phyloP scores from a whole-genome alignment of 2,888 invertebrate genomes.

The Temnothorax rugatulus region DNA sequence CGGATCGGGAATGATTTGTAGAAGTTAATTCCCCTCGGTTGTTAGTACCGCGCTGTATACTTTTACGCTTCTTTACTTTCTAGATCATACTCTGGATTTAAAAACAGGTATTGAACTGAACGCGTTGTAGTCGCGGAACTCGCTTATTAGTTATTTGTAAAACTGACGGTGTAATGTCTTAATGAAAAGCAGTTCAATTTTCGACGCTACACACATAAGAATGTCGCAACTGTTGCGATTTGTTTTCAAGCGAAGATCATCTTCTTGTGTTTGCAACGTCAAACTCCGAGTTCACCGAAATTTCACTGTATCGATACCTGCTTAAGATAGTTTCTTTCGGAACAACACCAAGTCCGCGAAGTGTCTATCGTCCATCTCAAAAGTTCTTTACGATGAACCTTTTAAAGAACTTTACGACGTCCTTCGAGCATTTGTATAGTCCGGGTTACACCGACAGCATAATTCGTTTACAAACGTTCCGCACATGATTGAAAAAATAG shows the following conservation, averaged over 20 bases:
- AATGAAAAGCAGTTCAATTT: background rate
- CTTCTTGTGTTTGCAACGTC: background rate
- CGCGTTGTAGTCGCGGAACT: background rate
- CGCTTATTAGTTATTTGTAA: background rate
- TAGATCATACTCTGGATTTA: background rate
- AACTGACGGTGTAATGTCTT: conserved; percentile 4
- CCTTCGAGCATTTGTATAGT: background rate
- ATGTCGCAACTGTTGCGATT: background rate
- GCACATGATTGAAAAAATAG: background rate
- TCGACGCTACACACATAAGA: background rate
- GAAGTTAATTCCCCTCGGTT: conserved; percentile 41
- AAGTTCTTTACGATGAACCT: background rate
- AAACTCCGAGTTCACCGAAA: background rate
- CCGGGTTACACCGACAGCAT: background rate
- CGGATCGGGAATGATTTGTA: conserved; percentile 48
- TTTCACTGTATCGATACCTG: background rate
- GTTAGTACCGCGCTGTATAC: background rate
- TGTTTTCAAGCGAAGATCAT: background rate
- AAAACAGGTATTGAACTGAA: background rate
- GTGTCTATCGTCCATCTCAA: background rate
- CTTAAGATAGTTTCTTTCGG: background rate
- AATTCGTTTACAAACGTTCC: conserved; percentile 11
- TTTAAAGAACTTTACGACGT: background rate
- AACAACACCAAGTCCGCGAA: background rate
- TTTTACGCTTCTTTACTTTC: conserved; percentile 3